A percentile compares a stretch with the other conserved stretches of the same genome.
These are phyloP conservation scores for Epizoanthus stellaris DNA, from an alignment of 92 coral and sea anemone species.

Conservation along the genomic window DNA sequence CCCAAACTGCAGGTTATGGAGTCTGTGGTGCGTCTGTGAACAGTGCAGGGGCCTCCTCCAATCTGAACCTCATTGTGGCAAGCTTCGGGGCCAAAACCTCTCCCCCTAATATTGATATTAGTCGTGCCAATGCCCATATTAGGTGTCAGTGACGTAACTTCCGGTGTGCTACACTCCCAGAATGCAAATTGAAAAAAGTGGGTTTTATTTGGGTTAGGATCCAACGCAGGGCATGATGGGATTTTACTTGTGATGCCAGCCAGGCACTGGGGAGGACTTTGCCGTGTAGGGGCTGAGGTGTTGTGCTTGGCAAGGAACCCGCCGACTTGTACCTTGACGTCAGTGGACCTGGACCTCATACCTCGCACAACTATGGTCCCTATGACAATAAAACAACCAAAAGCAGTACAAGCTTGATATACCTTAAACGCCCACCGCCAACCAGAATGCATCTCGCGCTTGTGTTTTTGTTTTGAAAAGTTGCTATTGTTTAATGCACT, in stretches of 20 bases:
- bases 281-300: constrained; percentile 41
- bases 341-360: constrained; percentile 38
- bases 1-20: constrained; percentile 70
- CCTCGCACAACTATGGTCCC: constrained; percentile 53
- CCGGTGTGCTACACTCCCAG: constrained; percentile 81
- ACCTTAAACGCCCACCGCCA: no score
- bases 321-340: constrained; percentile 58
- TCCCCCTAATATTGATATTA: constrained; percentile 71
- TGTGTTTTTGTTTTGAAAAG: no score
- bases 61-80: constrained; percentile 71
- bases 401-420: no score
- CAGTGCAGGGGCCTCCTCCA: constrained; percentile 67
- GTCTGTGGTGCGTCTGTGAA: constrained; percentile 53
- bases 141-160: constrained; percentile 77
- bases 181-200: constrained; percentile 59
- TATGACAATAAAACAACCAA: no score
- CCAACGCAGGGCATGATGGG: constrained; percentile 43
- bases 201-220: constrained; percentile 15
- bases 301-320: constrained; percentile 53
- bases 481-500: no score
- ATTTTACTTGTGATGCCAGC: constrained; percentile 51
- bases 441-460: no score
- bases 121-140: constrained; percentile 70
- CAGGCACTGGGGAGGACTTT: constrained; percentile 52
- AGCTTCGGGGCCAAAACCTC: constrained; percentile 67